Percentiles rank a stretch among this genome's conserved stretches.
Evolutionary conservation across 2,888 invertebrate genomes (phyloP).

Genomic region (Carpatolechia fugitivella): DNA sequence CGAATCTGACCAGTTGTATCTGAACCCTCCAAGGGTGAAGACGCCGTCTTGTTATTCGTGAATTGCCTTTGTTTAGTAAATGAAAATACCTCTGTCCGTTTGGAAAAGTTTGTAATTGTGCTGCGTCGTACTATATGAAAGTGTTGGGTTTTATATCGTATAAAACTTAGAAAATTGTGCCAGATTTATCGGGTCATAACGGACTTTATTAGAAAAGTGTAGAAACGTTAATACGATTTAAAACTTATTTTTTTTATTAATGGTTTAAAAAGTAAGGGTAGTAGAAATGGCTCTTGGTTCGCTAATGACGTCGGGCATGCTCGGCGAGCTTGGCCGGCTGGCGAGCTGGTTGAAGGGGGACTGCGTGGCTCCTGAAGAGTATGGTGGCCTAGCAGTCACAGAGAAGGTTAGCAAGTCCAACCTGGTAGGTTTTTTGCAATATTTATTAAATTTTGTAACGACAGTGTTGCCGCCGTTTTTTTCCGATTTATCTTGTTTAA

Average conservation of each 20-base stretch:
- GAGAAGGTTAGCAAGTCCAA: conserved; percentile 73
- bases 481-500: too few relatives aligned
- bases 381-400: conserved; percentile 62
- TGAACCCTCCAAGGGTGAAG: conserved; percentile 29
- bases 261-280: not conserved
- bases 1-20: conserved; percentile 42
- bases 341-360: conserved; percentile 71
- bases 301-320: conserved; percentile 60
- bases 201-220: too few relatives aligned
- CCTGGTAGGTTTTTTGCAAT: too few relatives aligned
- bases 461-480: too few relatives aligned
- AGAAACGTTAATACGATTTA: too few relatives aligned
- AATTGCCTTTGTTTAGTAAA: not conserved
- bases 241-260: not conserved
- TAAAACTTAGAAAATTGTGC: too few relatives aligned
- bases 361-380: conserved; percentile 61
- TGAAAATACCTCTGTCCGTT: not conserved
- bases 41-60: conserved; percentile 22
- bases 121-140: not conserved
- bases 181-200: too few relatives aligned
- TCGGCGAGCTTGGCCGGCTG: conserved; percentile 65
- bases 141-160: not conserved
- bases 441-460: too few relatives aligned
- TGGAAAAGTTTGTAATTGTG: conserved; percentile 20
- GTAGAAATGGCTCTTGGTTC: conserved; percentile 62